Base-by-base conservation (phyloP, 2,113 vertebrate genomes). In the Thamnaconus septentrionalis region DNA sequence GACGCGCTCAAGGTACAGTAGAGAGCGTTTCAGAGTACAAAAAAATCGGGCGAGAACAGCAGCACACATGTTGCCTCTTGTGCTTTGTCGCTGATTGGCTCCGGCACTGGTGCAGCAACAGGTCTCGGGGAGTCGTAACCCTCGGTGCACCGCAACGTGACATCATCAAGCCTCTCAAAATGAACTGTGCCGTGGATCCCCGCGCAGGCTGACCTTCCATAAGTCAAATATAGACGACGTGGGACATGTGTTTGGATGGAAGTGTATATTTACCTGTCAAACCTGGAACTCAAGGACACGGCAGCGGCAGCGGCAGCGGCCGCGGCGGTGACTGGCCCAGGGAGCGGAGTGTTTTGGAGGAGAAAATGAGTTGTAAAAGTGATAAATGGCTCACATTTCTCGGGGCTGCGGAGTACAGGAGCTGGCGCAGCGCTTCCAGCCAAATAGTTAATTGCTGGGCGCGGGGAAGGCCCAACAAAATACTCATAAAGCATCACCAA, bases 401-500 rank as follows among this genome's bases (percentile, higher is more conserved):
- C 73, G 7, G 63, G 50, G 55, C 71, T 59, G 62, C 73, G 62
- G 60, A 77, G 66, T 66, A 58, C 54, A 50, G 73, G 64, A 81
- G 69, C 75, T 85, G 77, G 76, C 83, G 90, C 67, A 66, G 76
- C 61, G 66, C 85, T 92, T 90, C 69, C 86, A 91, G 85, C 80
- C 74, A 87, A 90, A 88, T 49, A 61, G 84, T 89, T 90, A 88
- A 91, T 92, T 91, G 90, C 80, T 87, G 84, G 67, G 78, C 79
- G 84, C 77, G 79, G 90, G 71, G 77, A 79, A 91, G 84, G 84
- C 83, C 54, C 76, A 75, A 85, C 66, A 87, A 87, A 85, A 92
- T 72, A 82, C 64, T 71, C 73, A 44, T 83, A 92, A 93, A 85
- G 42, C 70, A 89, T 77, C 61, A 76, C 5, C 18, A 81, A 66